phyloP scores from a whole-genome alignment of 2,797 vertebrate genomes.

The Crenuchus spilurus region DNA sequence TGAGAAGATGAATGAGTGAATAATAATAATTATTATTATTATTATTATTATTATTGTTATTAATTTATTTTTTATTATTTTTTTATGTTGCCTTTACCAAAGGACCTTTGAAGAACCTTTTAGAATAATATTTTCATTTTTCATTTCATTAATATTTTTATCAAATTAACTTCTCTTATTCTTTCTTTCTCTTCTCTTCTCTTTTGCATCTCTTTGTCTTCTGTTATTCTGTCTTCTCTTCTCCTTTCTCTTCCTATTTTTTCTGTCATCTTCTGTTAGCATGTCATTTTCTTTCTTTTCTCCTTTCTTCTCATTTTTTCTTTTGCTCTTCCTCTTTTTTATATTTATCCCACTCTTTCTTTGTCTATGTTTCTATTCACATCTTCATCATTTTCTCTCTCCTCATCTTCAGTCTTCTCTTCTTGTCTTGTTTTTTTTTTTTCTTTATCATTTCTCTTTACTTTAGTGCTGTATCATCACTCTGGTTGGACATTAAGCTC shows the following conservation, averaged over 20 bases:
- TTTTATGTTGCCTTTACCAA: too few relatives aligned
- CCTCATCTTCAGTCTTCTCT: not conserved
- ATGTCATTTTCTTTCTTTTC: not conserved
- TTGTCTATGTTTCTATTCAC: not conserved
- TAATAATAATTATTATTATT: too few relatives aligned
- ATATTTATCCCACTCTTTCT: too few relatives aligned
- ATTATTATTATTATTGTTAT: too few relatives aligned
- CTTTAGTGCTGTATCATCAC: not conserved
- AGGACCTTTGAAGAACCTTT: too few relatives aligned
- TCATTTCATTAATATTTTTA: too few relatives aligned
- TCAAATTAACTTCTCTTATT: not conserved
- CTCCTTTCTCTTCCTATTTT: not conserved
- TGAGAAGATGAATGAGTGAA: too few relatives aligned
- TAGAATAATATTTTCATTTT: too few relatives aligned
- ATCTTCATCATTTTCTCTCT: not conserved
- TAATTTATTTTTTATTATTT: too few relatives aligned
- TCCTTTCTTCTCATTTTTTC: not conserved
- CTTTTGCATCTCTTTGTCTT: not conserved
- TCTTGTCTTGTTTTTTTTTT: not conserved
- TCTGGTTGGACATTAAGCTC: slow-evolving; percentile 26
- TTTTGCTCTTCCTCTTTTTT: not conserved
- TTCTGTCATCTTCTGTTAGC: too few relatives aligned
- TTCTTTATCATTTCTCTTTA: too few relatives aligned
- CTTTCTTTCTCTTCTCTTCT: not conserved
- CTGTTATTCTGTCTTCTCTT: not conserved